Percentiles rank a stretch among this genome's conserved stretches.
Evolutionary conservation across 2,888 invertebrate genomes (phyloP).

Genomic region (Drosophila cyrtoloma): DNA sequence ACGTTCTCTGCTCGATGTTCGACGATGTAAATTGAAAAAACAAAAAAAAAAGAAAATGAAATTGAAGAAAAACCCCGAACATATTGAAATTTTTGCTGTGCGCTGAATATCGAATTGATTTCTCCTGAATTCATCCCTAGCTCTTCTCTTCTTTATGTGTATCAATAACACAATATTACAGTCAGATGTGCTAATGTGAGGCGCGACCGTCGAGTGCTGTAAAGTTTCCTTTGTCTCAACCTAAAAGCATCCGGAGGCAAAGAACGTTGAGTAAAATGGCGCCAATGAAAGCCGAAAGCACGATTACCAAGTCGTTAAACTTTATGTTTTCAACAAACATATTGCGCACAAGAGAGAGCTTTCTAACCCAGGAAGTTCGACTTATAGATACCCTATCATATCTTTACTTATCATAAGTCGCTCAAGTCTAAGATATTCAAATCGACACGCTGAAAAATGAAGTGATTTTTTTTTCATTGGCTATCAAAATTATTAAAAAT

Average conservation of each 20-base stretch:
- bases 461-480: not conserved
- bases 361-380: not conserved
- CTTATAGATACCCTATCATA: not conserved
- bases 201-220: slow-evolving; percentile 37
- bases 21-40: slow-evolving; percentile 68
- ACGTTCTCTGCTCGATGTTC: slow-evolving; percentile 55
- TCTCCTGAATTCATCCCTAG: slow-evolving; percentile 9
- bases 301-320: slow-evolving; percentile 3
- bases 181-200: slow-evolving; percentile 43
- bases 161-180: slow-evolving; percentile 42
- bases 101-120: slow-evolving; percentile 66
- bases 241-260: slow-evolving; percentile 8
- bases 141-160: slow-evolving; percentile 1
- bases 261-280: slow-evolving; percentile 22
- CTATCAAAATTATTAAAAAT: not conserved
- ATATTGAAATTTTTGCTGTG: slow-evolving; percentile 71
- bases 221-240: slow-evolving; percentile 49
- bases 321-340: not conserved
- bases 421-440: not conserved
- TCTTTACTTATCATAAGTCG: not conserved
- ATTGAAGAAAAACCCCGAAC: slow-evolving; percentile 29
- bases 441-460: not conserved
- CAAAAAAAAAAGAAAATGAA: slow-evolving; percentile 18
- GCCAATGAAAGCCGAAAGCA: slow-evolving; percentile 15
- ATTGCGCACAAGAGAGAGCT: not conserved